Evolutionary conservation across 2,888 invertebrate genomes (phyloP), one percentile per base, ranked within the genome.

Genomic region (Allolobophora icterica): DNA sequence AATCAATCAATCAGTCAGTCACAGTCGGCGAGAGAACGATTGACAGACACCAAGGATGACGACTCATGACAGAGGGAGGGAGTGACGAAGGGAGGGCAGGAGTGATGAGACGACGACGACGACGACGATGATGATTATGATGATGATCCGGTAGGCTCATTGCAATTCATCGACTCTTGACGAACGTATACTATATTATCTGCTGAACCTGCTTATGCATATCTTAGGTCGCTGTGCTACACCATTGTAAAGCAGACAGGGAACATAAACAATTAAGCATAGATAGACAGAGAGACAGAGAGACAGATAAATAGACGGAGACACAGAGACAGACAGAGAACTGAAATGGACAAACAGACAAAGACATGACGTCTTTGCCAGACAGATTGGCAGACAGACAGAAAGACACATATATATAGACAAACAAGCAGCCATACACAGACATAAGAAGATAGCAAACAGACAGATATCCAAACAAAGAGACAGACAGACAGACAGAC

Each of bases 1-100:
- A 71, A 71, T 71, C 71, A 71, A 71, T 71, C 71, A 71, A 13
- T 71, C 71, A 71, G 11, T 52, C 52, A 52, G 52, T 52, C 52
- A 52, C 71, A 71, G 71, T 71, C 71, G n/a, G 71, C 71, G 71
- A 71, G 11, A 71, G 71, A 71, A 71, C 71, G 71, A 71, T 71
- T 71, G 71, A 71, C 71, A 71, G 8, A 71, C 71, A 71, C 71
- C 71, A n/a, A 71, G 71, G 71, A n/a, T 71, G 71, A n/a, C 71
- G n/a, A 71, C 71, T 71, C n/a, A n/a, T 5, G 71, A 6, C 52
- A 52, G 52, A 71, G n/a, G 71, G n/a, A 71, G 71, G n/a, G n/a
- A 71, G 30, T 71, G 71, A 71, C n/a, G 30, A 11, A 71, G 21
- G 71, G 71, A 71, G 71, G 71, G 71, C 1, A 6, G 52, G 52